A percentile compares a stretch with the other conserved stretches of the same genome.
phyloP scores from a whole-genome alignment of 2,797 vertebrate species.

The Mastacembelus armatus region DNA sequence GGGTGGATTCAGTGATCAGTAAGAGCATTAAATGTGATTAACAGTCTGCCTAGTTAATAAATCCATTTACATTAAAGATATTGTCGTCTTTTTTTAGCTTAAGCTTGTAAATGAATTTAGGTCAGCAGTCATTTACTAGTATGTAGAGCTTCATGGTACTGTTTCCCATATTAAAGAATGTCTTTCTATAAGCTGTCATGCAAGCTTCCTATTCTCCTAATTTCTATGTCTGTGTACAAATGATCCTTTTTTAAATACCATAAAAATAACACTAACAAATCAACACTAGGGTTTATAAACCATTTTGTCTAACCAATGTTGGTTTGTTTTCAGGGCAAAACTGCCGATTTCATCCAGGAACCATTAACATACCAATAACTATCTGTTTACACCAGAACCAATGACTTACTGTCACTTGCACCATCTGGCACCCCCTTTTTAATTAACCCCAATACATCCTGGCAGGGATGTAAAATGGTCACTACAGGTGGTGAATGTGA shows the following conservation, averaged over 20 bases:
- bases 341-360: conserved; percentile 5
- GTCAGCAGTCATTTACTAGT: conserved; percentile 14
- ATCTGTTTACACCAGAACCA: conserved; percentile 39
- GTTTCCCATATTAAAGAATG: conserved; percentile 5
- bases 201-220: not conserved
- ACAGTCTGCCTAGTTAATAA: conserved; percentile 15
- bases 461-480: conserved; percentile 35
- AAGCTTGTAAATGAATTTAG: not conserved
- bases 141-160: not conserved
- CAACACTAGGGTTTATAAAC: too few relatives aligned
- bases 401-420: conserved; percentile 23
- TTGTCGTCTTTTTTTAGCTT: not conserved
- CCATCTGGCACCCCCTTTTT: conserved; percentile 45
- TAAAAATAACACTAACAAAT: not conserved
- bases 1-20: conserved; percentile 6
- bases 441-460: conserved; percentile 37
- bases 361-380: conserved; percentile 29
- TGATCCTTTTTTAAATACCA: conserved; percentile 3
- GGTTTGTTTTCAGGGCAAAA: conserved; percentile 36
- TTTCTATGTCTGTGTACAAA: not conserved
- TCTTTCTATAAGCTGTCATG: not conserved
- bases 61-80: not conserved
- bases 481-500: conserved; percentile 32
- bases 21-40: conserved; percentile 11
- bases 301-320: conserved; percentile 29